Evolutionary conservation across 1,140 invertebrate species (phyloP).

Genomic region (Lerema accius): DNA sequence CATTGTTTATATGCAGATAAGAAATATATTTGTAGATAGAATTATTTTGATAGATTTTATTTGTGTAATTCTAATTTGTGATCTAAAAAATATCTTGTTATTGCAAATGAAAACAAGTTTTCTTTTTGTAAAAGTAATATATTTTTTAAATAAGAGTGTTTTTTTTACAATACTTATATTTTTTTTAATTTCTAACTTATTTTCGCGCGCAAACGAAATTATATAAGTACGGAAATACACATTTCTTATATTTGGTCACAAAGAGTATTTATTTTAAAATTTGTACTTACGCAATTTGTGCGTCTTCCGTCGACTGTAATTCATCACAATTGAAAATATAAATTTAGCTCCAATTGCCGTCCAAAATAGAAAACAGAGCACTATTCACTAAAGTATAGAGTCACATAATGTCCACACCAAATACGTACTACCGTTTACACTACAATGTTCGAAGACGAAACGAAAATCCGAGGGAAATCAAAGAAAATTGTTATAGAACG

Average conservation of each 20-base stretch:
- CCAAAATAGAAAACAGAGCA: constrained; percentile 71
- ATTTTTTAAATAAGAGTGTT: too few species aligned
- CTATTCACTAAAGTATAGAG: constrained; percentile 46
- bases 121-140: neutral
- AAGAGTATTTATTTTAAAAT: constrained; percentile 7
- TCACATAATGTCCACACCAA: constrained; percentile 55
- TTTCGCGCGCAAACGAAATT: neutral
- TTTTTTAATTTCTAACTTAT: neutral
- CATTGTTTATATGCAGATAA: too few species aligned
- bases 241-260: neutral
- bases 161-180: neutral
- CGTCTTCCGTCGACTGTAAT: constrained; percentile 50
- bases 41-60: too few species aligned
- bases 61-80: too few species aligned
- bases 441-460: constrained; percentile 36
- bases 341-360: constrained; percentile 60
- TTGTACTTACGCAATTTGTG: constrained; percentile 72
- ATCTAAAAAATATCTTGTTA: too few species aligned
- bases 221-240: neutral
- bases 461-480: constrained; percentile 52
- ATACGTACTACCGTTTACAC: constrained; percentile 33
- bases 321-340: constrained; percentile 57
- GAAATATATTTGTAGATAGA: too few species aligned
- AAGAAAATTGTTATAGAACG: constrained; percentile 40
- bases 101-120: too few species aligned